Conservation (phyloP, 1,140 invertebrate genomes). For the Adoxophyes honmai region DNA sequence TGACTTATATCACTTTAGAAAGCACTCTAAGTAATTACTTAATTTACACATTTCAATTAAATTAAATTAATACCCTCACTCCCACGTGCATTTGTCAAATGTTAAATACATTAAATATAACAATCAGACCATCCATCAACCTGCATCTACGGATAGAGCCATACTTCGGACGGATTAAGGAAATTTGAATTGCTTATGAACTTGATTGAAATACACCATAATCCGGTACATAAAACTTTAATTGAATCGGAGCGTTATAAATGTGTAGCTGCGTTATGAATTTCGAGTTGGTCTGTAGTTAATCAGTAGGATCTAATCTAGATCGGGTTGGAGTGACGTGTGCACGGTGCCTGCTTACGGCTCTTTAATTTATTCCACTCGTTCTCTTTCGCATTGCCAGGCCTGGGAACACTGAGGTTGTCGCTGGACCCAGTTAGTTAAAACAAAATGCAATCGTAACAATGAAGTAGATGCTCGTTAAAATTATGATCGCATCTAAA, state of each 20-base stretch:
- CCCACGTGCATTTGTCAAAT: slow-evolving; percentile 12
- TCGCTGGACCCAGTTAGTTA: background rate
- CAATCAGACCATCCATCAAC: slow-evolving; percentile 13
- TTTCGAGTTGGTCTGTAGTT: slow-evolving; percentile 18
- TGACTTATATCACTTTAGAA: background rate
- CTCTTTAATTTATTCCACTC: slow-evolving; percentile 38
- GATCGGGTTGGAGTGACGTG: slow-evolving; percentile 36
- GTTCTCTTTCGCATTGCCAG: slow-evolving; percentile 3
- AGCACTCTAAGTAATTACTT: background rate
- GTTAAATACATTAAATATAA: slow-evolving; percentile 11
- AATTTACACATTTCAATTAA: slow-evolving; percentile 8
- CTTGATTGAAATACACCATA: slow-evolving; percentile 60
- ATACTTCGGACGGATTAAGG: slow-evolving; percentile 54
- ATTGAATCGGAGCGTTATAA: slow-evolving; percentile 37
- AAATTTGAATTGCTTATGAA: slow-evolving; percentile 70
- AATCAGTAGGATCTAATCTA: slow-evolving; percentile 39
- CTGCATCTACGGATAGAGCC: slow-evolving; percentile 20
- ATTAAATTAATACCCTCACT: background rate
- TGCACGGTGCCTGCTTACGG: slow-evolving; percentile 30
- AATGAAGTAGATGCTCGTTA: slow-evolving; percentile 6
- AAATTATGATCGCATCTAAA: slow-evolving; percentile 11
- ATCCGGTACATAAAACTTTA: slow-evolving; percentile 56
- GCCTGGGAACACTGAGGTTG: slow-evolving; percentile 5
- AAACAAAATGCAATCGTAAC: background rate
- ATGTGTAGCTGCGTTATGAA: background rate